Base-by-base conservation (phyloP, 35 echinoderm and acorn worm genomes). In the Diadema setosum region DNA sequence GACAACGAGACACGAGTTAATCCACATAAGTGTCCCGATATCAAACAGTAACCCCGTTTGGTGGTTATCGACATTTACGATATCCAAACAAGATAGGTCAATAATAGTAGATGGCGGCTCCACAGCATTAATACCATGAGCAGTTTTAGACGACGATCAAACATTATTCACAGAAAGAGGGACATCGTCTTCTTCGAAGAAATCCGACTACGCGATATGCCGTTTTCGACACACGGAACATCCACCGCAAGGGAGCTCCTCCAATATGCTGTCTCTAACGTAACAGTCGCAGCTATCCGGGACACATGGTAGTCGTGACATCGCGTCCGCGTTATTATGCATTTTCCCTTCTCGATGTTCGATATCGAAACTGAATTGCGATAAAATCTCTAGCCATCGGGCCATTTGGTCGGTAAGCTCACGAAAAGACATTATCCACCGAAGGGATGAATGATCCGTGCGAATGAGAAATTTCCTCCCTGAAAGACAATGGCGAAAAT, bases 391-490 rank as follows among this genome's bases (percentile, higher is more conserved):
- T 26, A 95, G 30, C 94, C 94, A 91, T 24, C 89, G 27, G 20
- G 94, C 89, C 3, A 85, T 78, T 41, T 95, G 94, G 15, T 84
- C 90, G 11, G 45, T 35, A 1, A 90, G 85, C 12, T 96, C 81
- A 23, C 46, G 81, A 33, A 96, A 96, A 0, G 84, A 70, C 74
- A 91, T 82, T 0, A 96, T 2, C 93, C 93, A 95, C 0, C 70
- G 64, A 0, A 95, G 27, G 20, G 69, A 50, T 21, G 49, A 69
- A 24, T 92, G 89, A 34, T 96, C 94, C 0, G 94, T 96, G 16
- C 27, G n/a, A n/a, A n/a, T n/a, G n/a, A n/a, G n/a, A n/a, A n/a
- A n/a, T n/a, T n/a, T n/a, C n/a, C n/a, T n/a, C 25, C 94, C 94
- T 0, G 88, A 20, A 18, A 95, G 23, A 49, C 84, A 91, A 20